Base-by-base conservation (phyloP, 64 coral and sea anemone genomes). In the Pachyseris speciosa region DNA sequence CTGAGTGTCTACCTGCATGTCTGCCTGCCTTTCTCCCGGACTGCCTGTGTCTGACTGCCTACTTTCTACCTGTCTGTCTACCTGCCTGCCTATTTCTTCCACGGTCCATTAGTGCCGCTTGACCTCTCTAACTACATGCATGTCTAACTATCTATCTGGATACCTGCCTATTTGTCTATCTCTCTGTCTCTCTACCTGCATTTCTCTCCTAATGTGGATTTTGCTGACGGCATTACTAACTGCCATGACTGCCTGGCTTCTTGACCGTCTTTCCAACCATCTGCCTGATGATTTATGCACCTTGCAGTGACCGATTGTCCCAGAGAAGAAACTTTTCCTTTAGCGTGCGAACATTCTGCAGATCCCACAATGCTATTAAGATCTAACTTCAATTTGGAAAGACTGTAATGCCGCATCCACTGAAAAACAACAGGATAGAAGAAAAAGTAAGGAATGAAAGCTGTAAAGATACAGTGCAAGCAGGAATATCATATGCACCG, bases 351-450 rank as follows among this genome's bases (percentile, higher is more conserved):
- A 84, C 97, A 99, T 19, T 99, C 97, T 2, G 97, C 43, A 30
- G 93, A 85, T 13, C 97, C 97, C 5, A 95, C 94, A 83, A 99
- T 95, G 24, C 71, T 84, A 71, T 99, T 99, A 33, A 99, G 67
- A 33, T 99, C 97, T 7, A 99, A 80, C 74, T 99, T 99, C 19
- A 99, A 45, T 66, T 98, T 98, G 19, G 96, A 89, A 20, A 98
- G 52, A 30, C 96, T 98, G 53, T 98, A 92, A 65, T 92, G 85
- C 34, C 93, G 90, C 96, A 98, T 98, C 96, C 96, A 98, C 93
- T 98, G 73, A 5, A 61, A 87, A 69, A 42, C 22, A n/a, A 80
- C 33, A 64, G n/a, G n/a, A n/a, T n/a, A n/a, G n/a, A n/a, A n/a
- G n/a, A n/a, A n/a, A n/a, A n/a, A n/a, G n/a, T n/a, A n/a, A n/a